A percentile compares a stretch with the other conserved stretches of the same genome.
phyloP scores from a whole-genome alignment of 2,797 vertebrate genomes.

The Lacerta viridis region DNA sequence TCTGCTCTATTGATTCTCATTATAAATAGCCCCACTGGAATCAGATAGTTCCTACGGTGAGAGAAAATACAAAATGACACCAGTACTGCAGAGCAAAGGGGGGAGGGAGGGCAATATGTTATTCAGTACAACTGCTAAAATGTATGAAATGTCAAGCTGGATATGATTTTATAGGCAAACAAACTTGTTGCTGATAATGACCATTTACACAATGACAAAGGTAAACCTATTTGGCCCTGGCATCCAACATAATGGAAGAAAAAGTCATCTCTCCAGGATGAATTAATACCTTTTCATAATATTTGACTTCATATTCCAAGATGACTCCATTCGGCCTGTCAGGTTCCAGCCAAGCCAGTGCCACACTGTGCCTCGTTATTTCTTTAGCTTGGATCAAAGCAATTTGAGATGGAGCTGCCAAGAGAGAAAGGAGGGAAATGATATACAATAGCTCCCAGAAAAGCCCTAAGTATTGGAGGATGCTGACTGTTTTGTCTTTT shows the following conservation, averaged over 20 bases:
- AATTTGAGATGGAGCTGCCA: constrained; percentile 93
- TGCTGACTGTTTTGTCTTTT: constrained; percentile 20
- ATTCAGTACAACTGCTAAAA: constrained; percentile 59
- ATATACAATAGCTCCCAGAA: fast-evolving
- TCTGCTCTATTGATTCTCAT: constrained; percentile 71
- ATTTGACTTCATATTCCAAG: constrained; percentile 98
- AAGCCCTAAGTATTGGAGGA: not conserved
- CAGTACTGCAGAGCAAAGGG: not conserved
- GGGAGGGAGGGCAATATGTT: constrained; percentile 37
- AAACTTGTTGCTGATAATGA: constrained; percentile 44
- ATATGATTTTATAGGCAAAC: constrained; percentile 62
- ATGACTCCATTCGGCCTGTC: constrained; percentile 96
- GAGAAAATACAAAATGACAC: constrained; percentile 56
- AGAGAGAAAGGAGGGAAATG: constrained; percentile 9
- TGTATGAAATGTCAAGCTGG: constrained; percentile 68
- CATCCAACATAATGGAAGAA: not conserved
- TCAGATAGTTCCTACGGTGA: constrained; percentile 57
- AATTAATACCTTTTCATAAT: constrained; percentile 93
- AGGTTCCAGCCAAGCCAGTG: constrained; percentile 93
- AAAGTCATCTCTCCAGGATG: constrained; percentile 30
- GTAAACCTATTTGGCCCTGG: constrained; percentile 51
- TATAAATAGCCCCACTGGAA: constrained; percentile 60
- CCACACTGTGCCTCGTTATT: constrained; percentile 95
- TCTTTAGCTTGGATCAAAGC: constrained; percentile 95
- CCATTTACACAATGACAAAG: not conserved